These are phyloP conservation scores for Characodon lateralis DNA, from an alignment of 2,797 vertebrate genomes.

Conservation along the genomic window DNA sequence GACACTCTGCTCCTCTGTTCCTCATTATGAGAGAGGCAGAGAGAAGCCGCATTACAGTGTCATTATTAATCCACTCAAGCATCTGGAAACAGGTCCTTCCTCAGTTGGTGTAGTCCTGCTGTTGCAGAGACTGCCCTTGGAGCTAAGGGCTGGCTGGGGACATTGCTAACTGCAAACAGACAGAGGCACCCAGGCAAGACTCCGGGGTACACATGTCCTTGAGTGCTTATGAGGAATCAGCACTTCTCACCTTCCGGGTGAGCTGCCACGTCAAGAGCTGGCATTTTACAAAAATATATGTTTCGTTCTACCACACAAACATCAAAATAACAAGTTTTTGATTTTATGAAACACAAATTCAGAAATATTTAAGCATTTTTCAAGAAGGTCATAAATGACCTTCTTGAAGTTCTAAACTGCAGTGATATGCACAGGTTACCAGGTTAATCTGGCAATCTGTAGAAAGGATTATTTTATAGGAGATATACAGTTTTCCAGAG, in stretches of 20 bases:
- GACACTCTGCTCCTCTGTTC: slow-evolving; percentile 75
- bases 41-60: slow-evolving; percentile 61
- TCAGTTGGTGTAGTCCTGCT: slow-evolving; percentile 60
- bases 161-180: slow-evolving; percentile 69
- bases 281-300: slow-evolving; percentile 42
- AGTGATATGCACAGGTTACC: background rate
- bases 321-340: background rate
- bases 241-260: slow-evolving; percentile 52
- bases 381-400: background rate
- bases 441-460: background rate
- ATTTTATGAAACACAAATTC: background rate
- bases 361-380: background rate
- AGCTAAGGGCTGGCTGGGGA: slow-evolving; percentile 74
- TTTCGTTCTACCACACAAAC: slow-evolving; percentile 23
- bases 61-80: slow-evolving; percentile 78
- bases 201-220: slow-evolving; percentile 69
- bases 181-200: slow-evolving; percentile 69
- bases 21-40: slow-evolving; percentile 69
- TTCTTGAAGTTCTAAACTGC: background rate
- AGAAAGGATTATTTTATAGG: background rate
- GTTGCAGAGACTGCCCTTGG: slow-evolving; percentile 67
- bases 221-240: slow-evolving; percentile 68
- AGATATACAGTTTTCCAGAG: slow-evolving; percentile 11
- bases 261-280: slow-evolving; percentile 43
- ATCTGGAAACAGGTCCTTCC: slow-evolving; percentile 72